A percentile compares a stretch with the other conserved stretches of the same genome.
Evolutionary conservation across 2,113 vertebrate species (phyloP).

Genomic region (Peromyscus polionotus): DNA sequence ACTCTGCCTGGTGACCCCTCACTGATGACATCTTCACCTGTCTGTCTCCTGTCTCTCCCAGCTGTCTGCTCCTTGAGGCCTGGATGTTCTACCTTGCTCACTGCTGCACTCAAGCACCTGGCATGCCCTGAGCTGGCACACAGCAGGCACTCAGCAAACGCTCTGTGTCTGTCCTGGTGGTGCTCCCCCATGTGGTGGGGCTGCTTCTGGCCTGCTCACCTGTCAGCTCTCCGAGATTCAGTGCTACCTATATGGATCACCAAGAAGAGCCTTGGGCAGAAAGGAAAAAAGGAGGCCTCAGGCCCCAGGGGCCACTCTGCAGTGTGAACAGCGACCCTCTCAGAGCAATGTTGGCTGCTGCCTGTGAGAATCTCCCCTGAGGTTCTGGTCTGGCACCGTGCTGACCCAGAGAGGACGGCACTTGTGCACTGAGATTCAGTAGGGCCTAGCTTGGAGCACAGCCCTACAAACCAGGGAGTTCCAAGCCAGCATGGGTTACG

Average conservation of each 20-base stretch:
- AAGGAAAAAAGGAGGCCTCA: background rate
- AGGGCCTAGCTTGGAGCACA: background rate
- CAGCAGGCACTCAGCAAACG: background rate
- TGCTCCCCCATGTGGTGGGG: background rate
- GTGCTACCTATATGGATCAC: background rate
- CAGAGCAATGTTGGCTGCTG: background rate
- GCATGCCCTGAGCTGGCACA: background rate
- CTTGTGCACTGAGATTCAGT: background rate
- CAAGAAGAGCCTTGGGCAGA: background rate
- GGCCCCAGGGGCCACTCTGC: too few species aligned
- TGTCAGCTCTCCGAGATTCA: background rate
- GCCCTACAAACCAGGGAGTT: background rate
- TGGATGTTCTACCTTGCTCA: fast-evolving
- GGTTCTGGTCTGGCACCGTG: background rate
- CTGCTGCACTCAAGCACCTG: background rate
- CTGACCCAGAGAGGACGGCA: background rate
- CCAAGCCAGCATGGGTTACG: background rate
- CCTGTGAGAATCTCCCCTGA: background rate
- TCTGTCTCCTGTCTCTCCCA: background rate
- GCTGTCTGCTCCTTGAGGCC: background rate
- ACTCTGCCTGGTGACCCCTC: background rate
- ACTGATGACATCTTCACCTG: background rate
- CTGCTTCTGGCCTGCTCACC: fast-evolving
- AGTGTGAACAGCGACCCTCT: background rate
- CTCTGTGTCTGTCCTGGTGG: background rate